Conservation (phyloP, 2,888 invertebrate genomes). For the Rotaria magnacalcarata region DNA sequence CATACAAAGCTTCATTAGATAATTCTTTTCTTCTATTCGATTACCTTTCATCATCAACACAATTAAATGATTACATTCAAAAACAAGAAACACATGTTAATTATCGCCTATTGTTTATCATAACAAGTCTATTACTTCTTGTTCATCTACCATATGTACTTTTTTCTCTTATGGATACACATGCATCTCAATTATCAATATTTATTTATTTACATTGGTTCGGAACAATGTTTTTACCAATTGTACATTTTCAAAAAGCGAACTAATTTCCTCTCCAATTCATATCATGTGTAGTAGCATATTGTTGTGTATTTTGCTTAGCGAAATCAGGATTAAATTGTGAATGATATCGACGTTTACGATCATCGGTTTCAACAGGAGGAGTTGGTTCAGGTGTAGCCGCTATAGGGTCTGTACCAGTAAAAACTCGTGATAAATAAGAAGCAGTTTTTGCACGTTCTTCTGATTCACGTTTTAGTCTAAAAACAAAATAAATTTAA, state of each 20-base stretch:
- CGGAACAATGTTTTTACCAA: neutral
- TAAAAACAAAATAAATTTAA: slow-evolving; percentile 35
- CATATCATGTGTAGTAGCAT: neutral
- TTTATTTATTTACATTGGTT: slow-evolving; percentile 32
- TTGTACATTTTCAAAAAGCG: neutral
- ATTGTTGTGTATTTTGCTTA: slow-evolving; percentile 46
- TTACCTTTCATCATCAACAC: neutral
- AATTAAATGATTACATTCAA: neutral
- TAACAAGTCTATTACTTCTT: neutral
- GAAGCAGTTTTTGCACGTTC: slow-evolving; percentile 51
- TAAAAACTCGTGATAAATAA: slow-evolving; percentile 36
- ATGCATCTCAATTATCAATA: neutral
- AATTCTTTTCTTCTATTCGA: neutral
- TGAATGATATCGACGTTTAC: slow-evolving; percentile 81
- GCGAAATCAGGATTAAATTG: slow-evolving; percentile 80
- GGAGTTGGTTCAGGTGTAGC: slow-evolving; percentile 42
- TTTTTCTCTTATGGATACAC: neutral
- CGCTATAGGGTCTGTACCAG: neutral
- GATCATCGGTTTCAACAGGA: slow-evolving; percentile 51
- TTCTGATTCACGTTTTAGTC: slow-evolving; percentile 51
- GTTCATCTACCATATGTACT: neutral
- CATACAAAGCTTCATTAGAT: neutral
- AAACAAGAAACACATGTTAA: neutral
- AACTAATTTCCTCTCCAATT: neutral
- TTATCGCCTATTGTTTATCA: neutral